Evolutionary conservation across 2,797 vertebrate species (phyloP), one percentile per base, ranked within the genome.

Genomic region (Macropodus opercularis): DNA sequence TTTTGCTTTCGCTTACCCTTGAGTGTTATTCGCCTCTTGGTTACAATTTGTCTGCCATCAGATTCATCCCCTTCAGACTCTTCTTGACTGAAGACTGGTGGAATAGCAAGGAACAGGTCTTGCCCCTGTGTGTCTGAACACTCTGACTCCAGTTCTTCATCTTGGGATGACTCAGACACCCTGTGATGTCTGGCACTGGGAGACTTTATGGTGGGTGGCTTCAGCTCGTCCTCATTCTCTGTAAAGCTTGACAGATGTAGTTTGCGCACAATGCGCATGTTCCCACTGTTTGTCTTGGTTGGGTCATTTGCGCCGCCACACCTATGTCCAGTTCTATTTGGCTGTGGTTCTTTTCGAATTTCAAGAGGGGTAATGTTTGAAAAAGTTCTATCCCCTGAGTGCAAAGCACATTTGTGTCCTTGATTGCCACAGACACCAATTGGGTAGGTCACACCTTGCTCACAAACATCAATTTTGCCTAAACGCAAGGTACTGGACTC

Each of bases 331-430:
- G 44, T 35, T 79, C 64, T 81, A 54, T 67, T 85, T 42, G 57
- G 48, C 63, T 78, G 80, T 8, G 79, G 71, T 42, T 89, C 88
- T 63, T 87, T 84, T 71, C 81, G 58, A 29, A 92, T 89, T 68
- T 90, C 84, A 27, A 84, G 31, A 50, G 89, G 89, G 40, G 76
- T 74, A 9, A 73, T 57, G 47, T 86, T 92, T 46, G 73, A 70
- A 69, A 87, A 90, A 8, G 57, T 49, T 36, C 38, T 41, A 53
- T 91, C 78, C 4, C 87, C 89, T 36, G 90, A 90, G 75, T 93
- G 91, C 59, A 93, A 68, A 8, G 89, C 79, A 75, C 90, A 92
- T 44, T 89, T 92, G 38, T 92, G 88, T 15, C 90, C 92, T 59
- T 88, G 83, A 36, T 77, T 73, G n/a, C 90, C 88, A 34, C 90